Evolutionary conservation across 2,888 invertebrate species (phyloP), one percentile per base, ranked within the genome.

Genomic region (Eristalis arbustorum): DNA sequence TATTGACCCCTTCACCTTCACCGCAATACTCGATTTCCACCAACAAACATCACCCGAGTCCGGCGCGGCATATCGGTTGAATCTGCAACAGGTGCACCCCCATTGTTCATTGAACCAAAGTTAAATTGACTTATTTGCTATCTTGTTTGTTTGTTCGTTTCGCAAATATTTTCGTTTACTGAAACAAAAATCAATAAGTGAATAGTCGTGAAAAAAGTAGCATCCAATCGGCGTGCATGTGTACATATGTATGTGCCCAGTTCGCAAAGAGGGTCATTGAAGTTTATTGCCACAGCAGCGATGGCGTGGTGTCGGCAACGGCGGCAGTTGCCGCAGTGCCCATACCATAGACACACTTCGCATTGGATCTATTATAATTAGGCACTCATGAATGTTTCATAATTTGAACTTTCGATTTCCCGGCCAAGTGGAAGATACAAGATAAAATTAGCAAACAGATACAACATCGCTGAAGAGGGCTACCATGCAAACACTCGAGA

Each of bases 1-100:
- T 79, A 79, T 79, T 83, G 72, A 83, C 82, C 75, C 23, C 78
- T 67, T 87, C 82, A 82, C 82, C 87, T 78, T 82, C 75, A 76
- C 68, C 73, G 87, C 68, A 84, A 73, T 83, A 79, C 83, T 72
- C 76, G 79, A 79, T 37, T 72, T 66, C 61, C 79, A 79, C 31
- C 8, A 31, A 2, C 3, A 88, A 64, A 84, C 57, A 31, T 34
- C 56, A 56, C 22, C 63, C 57, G 75, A 59, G 72, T 61, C 25
- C 59, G 22, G 71, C 14, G 42, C 59, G 22, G 71, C 14, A 34
- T 66, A 64, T 64, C 42, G 66, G 42, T 64, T 68, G 75, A 88
- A 76, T 75, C 67, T 79, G 69, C 84, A 88, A 74, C 88, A 84
- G 79, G 75, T 87, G 78, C 64, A 67, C 67, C 83, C 87, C 25